These are phyloP conservation scores for Agrochola lychnidis DNA, from an alignment of 2,888 invertebrate genomes.

Conservation along the genomic window DNA sequence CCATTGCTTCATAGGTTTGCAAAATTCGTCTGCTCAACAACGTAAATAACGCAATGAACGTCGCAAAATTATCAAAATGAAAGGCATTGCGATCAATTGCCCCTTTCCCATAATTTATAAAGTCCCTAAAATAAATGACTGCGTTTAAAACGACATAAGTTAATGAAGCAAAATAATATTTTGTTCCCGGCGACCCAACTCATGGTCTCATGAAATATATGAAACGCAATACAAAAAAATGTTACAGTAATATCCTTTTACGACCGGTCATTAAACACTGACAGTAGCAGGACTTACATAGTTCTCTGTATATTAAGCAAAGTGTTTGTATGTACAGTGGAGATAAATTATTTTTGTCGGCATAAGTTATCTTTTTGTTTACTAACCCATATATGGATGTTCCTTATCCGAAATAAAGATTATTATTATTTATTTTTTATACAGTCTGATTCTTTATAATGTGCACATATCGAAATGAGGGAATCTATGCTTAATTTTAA, in stretches of 20 bases:
- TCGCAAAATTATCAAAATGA: background rate
- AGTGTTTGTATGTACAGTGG: constrained; percentile 33
- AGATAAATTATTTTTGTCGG: background rate
- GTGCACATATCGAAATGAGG: too few species aligned
- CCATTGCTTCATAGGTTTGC: background rate
- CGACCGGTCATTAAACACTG: constrained; percentile 80
- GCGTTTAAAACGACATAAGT: constrained; percentile 45
- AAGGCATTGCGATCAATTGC: background rate
- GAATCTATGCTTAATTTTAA: too few species aligned
- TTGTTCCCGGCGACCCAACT: constrained; percentile 42
- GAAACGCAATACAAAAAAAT: constrained; percentile 72
- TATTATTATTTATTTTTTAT: too few species aligned
- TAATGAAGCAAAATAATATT: constrained; percentile 49
- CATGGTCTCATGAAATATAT: constrained; percentile 63
- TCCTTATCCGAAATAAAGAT: too few species aligned
- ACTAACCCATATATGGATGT: too few species aligned
- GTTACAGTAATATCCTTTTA: constrained; percentile 77
- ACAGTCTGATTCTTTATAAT: too few species aligned
- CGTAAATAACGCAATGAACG: background rate
- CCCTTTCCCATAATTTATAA: background rate
- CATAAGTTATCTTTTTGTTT: too few species aligned
- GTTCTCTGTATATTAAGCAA: constrained; percentile 57
- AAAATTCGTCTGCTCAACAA: background rate
- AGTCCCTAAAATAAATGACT: constrained; percentile 32
- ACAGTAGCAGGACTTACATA: constrained; percentile 71